Percentiles rank a stretch among this genome's conserved stretches.
These are phyloP conservation scores for Heliconius hermathena DNA, from an alignment of 1,140 invertebrate genomes.

Conservation along the genomic window DNA sequence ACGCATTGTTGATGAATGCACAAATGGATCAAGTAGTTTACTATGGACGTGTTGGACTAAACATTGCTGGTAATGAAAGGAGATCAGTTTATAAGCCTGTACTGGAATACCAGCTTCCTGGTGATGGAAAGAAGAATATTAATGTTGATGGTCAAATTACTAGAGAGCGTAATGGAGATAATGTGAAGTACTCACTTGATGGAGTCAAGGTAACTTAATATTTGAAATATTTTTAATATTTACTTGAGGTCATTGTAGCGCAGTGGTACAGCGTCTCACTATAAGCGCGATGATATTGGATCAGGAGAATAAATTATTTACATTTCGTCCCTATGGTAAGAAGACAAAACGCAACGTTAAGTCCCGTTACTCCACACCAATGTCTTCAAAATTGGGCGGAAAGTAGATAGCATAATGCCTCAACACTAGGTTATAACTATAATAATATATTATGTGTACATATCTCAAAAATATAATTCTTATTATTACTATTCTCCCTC, in stretches of 20 bases:
- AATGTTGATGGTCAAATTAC: slow-evolving; percentile 68
- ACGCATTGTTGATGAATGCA: slow-evolving; percentile 80
- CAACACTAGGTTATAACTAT: too few relatives aligned
- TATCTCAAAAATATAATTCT: neutral
- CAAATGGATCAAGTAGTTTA: slow-evolving; percentile 84
- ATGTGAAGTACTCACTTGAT: slow-evolving; percentile 75
- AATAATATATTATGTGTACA: neutral
- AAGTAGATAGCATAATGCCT: too few relatives aligned
- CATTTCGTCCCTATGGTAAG: too few relatives aligned
- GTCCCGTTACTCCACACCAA: too few relatives aligned
- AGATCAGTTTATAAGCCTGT: slow-evolving; percentile 85
- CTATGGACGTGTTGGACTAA: slow-evolving; percentile 84
- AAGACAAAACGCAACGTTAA: too few relatives aligned
- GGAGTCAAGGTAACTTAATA: slow-evolving; percentile 43
- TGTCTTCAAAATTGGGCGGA: too few relatives aligned
- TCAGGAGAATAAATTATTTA: too few relatives aligned
- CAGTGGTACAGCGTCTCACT: too few relatives aligned
- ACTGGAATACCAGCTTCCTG: slow-evolving; percentile 85
- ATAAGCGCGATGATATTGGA: too few relatives aligned
- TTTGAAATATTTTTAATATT: neutral
- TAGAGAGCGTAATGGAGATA: slow-evolving; percentile 50
- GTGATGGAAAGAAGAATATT: slow-evolving; percentile 70
- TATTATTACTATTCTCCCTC: neutral
- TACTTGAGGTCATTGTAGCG: too few relatives aligned
- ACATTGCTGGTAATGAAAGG: slow-evolving; percentile 79